Base-by-base conservation (phyloP, 2,888 invertebrate species). In the Cremastinae sp. region DNA sequence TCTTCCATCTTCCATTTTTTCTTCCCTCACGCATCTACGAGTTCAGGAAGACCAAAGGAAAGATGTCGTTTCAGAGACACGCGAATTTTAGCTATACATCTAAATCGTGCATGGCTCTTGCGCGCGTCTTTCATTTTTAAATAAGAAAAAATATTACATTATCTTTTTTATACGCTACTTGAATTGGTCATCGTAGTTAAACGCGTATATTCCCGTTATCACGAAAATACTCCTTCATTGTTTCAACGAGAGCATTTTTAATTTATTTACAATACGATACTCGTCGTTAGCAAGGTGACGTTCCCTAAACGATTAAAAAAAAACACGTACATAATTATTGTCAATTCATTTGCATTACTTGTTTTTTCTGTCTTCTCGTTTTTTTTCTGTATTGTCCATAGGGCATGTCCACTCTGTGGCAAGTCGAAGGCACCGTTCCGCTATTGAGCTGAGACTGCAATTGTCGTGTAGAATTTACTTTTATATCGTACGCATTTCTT, bases 361-460 rank as follows among this genome's bases (percentile, higher is more conserved):
- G 41, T 54, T 51, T 41, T 49, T 47, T 49, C 43, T 36, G 9
- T 9, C 59, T 38, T 28, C 12, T 28, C 28, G 16, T 51, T 54
- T 66, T 38, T 2, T 38, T 20, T 68, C 38, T 36, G 58, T 47
- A 70, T 73, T 58, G 64, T 76, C 62, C 61, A 69, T 65, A 69
- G 64, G 72, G 45, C 58, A 78, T 84, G 83, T 83, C 84, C 84
- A 84, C 83, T 86, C 84, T 73, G 54, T 86, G 88, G 87, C 88
- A 88, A 87, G 88, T 88, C 80, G 84, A 88, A 88, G 87, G 88
- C 88, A 88, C 88, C 87, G 85, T 86, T 84, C 80, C 22, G 82
- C 82, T 80, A 83, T 78, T 88, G 88, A 88, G 86, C 88, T 84
- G 81, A 77, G 66, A 75, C 68, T 54, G 58, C 72, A 53, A 45